Percentiles rank a stretch among this genome's conserved stretches.
Evolutionary conservation across 2,113 vertebrate genomes (phyloP).

Genomic region (Poecile atricapillus): DNA sequence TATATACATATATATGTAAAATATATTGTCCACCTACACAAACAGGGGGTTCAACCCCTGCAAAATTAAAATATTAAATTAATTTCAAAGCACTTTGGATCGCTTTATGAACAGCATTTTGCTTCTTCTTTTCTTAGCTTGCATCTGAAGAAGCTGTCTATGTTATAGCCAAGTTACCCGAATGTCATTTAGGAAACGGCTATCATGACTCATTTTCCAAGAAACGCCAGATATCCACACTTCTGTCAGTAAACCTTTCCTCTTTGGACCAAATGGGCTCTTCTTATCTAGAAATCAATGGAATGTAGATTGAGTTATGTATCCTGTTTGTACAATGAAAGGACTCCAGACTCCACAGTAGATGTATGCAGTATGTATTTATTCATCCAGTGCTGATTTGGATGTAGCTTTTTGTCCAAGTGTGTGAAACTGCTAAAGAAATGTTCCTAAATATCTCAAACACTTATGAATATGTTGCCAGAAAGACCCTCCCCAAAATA

Average conservation of each 20-base stretch:
- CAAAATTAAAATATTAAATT: not conserved
- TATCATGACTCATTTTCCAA: not conserved
- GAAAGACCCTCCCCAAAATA: not conserved
- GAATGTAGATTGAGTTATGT: not conserved
- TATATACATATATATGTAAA: fast-evolving
- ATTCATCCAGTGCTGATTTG: not conserved
- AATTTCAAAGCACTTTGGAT: not conserved
- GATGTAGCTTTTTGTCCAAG: not conserved
- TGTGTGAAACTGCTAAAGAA: not conserved
- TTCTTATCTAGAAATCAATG: not conserved
- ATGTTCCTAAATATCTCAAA: not conserved
- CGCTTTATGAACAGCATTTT: not conserved
- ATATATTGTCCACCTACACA: not conserved
- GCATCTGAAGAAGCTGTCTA: not conserved
- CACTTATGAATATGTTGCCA: not conserved
- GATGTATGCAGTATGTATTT: not conserved
- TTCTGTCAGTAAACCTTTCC: not conserved
- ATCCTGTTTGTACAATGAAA: not conserved
- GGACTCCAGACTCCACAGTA: too few species aligned
- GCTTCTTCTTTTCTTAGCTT: not conserved
- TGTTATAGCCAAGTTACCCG: not conserved
- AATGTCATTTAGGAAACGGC: not conserved
- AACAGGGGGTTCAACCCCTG: not conserved
- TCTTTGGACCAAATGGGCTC: not conserved
- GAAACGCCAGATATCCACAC: not conserved